Conservation (phyloP, 2,888 invertebrate genomes). For the Aplocera efformata region DNA sequence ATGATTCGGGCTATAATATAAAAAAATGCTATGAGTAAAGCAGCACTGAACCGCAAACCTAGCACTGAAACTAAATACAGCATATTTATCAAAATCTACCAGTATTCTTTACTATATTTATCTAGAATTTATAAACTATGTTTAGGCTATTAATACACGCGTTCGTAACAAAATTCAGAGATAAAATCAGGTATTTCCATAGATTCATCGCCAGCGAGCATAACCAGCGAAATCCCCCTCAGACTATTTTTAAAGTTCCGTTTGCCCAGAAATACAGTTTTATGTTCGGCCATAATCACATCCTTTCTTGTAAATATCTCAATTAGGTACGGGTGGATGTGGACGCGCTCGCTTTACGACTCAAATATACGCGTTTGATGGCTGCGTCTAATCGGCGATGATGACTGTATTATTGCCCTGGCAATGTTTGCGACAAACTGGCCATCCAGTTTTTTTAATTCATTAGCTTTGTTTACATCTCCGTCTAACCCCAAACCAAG, state of each 20-base stretch:
- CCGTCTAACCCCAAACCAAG: no score
- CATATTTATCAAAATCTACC: no score
- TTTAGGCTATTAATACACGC: no score
- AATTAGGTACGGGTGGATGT: constrained; percentile 74
- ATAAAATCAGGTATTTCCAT: constrained; percentile 1
- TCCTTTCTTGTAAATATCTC: constrained; percentile 77
- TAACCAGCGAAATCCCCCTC: constrained; percentile 25
- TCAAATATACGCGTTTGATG: constrained; percentile 56
- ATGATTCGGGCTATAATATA: no score
- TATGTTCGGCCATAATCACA: constrained; percentile 75
- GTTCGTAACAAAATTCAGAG: no score
- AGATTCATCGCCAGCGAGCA: constrained; percentile 20
- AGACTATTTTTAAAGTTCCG: constrained; percentile 54
- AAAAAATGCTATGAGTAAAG: no score
- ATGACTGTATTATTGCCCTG: constrained; percentile 55
- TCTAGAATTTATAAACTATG: no score
- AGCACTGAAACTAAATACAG: no score
- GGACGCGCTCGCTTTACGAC: constrained; percentile 64
- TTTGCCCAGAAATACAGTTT: constrained; percentile 58
- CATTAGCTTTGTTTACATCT: no score
- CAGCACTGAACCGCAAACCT: no score
- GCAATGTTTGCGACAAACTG: constrained; percentile 23
- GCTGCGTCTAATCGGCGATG: constrained; percentile 36
- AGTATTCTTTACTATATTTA: no score
- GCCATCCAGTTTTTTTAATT: no score